Evolutionary conservation across 2,113 vertebrate species (phyloP), one percentile per base, ranked within the genome.

Genomic region (Mirounga angustirostris): DNA sequence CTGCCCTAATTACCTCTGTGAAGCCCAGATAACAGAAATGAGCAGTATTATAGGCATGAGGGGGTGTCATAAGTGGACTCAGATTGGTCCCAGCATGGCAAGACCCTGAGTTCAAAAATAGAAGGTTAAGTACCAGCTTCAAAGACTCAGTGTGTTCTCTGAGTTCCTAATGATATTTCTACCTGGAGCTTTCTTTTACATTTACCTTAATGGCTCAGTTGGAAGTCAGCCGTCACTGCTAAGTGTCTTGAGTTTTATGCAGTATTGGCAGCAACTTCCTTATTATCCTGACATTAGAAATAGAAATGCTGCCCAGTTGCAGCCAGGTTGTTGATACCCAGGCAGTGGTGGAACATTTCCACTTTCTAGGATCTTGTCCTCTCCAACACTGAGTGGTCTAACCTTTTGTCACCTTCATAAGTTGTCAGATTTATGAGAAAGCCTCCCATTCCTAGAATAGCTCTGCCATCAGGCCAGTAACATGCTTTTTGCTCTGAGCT

Each of bases 181-280:
- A 76, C 92, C 78, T 84, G 71, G 59, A 86, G 61, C 61, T 95
- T 76, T 61, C 89, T 83, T 89, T 82, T 74, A 2, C 43, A 30
- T 94, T 97, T 95, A 65, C 89, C 4, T 93, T 94, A 97, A 96
- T 96, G 95, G 95, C 88, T 96, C 92, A 63, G 87, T 63, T 93
- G 97, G 95, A 96, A 97, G 40, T 73, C 92, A 40, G 95, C 97
- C 98, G 93, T 93, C 76, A 13, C 91, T 28, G 78, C 93, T 92
- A 56, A 93, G 93, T 80, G 81, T 94, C 73, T 87, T 24, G 83
- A 94, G 94, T 96, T 92, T 79, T 88, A 0, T 1, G 95, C 87
- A 73, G 95, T 86, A 74, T 21, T 91, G 81, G 50, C 85, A n/a
- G 59, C 61, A 36, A 19, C 50, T 76, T 79, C 92, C 71, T 83